A percentile compares a stretch with the other conserved stretches of the same genome.
phyloP scores from a whole-genome alignment of 2,797 vertebrate genomes.

The Onychomys leucogaster region DNA sequence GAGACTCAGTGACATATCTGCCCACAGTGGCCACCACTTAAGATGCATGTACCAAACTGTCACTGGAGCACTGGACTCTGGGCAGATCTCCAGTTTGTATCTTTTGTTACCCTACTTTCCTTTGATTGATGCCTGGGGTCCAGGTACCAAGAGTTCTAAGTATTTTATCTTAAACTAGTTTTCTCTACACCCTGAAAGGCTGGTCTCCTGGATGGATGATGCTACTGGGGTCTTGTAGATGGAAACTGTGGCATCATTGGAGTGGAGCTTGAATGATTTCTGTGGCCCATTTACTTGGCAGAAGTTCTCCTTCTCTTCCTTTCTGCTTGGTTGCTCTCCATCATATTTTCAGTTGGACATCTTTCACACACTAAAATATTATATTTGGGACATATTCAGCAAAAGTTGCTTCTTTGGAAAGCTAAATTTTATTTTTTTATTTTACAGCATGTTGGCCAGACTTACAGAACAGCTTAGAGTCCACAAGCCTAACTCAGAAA shows the following conservation, averaged over 20 bases:
- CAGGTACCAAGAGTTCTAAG: not conserved
- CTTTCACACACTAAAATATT: slow-evolving; percentile 28
- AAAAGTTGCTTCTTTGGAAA: slow-evolving; percentile 25
- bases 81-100: not conserved
- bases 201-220: not conserved
- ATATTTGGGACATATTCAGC: slow-evolving; percentile 21
- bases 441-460: slow-evolving; percentile 46
- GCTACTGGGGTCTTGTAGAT: not conserved
- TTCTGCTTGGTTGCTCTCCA: not conserved
- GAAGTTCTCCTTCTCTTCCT: not conserved
- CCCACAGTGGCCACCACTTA: not conserved
- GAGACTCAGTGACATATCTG: not conserved
- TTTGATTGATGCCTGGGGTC: not conserved
- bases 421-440: slow-evolving; percentile 50
- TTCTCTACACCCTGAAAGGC: not conserved
- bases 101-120: not conserved
- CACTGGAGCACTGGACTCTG: accelerated
- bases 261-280: not conserved
- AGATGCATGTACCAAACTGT: not conserved
- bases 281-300: not conserved
- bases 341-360: not conserved
- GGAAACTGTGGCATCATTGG: not conserved
- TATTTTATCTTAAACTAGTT: not conserved
- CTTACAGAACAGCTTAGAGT: slow-evolving; percentile 24
- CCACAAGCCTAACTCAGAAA: slow-evolving; percentile 9